Base-by-base conservation (phyloP, 2,113 vertebrate genomes). In the Pelodiscus sinensis region DNA sequence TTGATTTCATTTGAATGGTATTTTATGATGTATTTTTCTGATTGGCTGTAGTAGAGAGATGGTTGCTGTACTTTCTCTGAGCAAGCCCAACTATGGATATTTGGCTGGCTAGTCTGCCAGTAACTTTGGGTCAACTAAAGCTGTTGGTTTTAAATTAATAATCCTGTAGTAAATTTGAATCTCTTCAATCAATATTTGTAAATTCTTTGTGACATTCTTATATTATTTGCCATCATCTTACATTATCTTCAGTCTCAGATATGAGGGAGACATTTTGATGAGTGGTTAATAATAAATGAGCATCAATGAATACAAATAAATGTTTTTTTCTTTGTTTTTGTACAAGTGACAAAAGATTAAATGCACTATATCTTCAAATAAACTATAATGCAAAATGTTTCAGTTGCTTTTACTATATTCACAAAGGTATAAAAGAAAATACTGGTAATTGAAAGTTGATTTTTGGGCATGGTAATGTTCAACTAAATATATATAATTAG, bases 331-430 rank as follows among this genome's bases (percentile, higher is more conserved):
- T 58, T 62, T 25, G 27, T 62, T 27, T 60, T 62, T 65, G 62
- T 65, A 31, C 62, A n/a, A n/a, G 15, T 65, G 62, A 31, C 29
- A 65, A 65, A 31, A n/a, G 29, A 65, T 31, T 14, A 65, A 31
- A n/a, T 65, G 13, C 15, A 16, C 5, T 65, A 68, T n/a, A 68
- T 68, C 15, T 18, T 65, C 62, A 65, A 65, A 29, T 44, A 62
- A 62, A 16, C 3, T n/a, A 65, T 65, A 35, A 27, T 57, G 2
- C 71, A 52, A 90, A 89, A 57, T 77, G 9, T 16, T 2, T 86
- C 31, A 0, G 1, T 55, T 2, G 68, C 25, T 14, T 68, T 18
- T 4, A 4, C 51, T 1, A 21, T 25, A 1, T 0, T 79, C 35
- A n/a, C n/a, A 31, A 44, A 75, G 38, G 11, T 27, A 35, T 15